These are phyloP conservation scores for Macrosteles quadrilineatus DNA, from an alignment of 1,140 invertebrate species.

Conservation along the genomic window DNA sequence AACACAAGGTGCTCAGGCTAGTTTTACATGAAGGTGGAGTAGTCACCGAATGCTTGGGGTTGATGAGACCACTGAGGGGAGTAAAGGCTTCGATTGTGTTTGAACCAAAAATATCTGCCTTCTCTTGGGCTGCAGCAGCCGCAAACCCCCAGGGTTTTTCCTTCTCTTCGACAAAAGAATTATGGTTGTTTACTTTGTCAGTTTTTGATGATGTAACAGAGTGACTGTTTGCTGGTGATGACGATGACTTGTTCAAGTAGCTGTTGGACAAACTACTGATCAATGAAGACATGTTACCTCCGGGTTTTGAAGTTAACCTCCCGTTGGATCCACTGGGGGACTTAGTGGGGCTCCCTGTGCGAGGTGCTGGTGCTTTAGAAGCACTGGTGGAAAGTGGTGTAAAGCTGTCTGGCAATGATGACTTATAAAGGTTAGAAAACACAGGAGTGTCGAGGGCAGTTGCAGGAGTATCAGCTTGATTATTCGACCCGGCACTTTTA, in stretches of 20 bases:
- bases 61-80: neutral
- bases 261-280: slow-evolving; percentile 34
- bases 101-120: slow-evolving; percentile 13
- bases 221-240: neutral
- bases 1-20: neutral
- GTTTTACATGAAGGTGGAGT: neutral
- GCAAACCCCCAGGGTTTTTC: slow-evolving; percentile 77
- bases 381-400: neutral
- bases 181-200: slow-evolving; percentile 16
- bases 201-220: neutral
- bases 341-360: slow-evolving; percentile 13
- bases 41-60: neutral
- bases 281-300: slow-evolving; percentile 35
- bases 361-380: slow-evolving; percentile 15
- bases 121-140: slow-evolving; percentile 55
- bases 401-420: slow-evolving; percentile 5
- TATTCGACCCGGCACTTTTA: neutral
- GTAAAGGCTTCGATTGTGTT: slow-evolving; percentile 17
- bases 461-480: no score
- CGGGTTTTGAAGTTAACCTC: slow-evolving; percentile 28
- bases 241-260: slow-evolving; percentile 31
- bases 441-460: neutral
- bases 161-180: slow-evolving; percentile 42
- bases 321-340: neutral
- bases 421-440: slow-evolving; percentile 28